phyloP scores from a whole-genome alignment of 2,113 vertebrate genomes.

The Atractosteus spatula region DNA sequence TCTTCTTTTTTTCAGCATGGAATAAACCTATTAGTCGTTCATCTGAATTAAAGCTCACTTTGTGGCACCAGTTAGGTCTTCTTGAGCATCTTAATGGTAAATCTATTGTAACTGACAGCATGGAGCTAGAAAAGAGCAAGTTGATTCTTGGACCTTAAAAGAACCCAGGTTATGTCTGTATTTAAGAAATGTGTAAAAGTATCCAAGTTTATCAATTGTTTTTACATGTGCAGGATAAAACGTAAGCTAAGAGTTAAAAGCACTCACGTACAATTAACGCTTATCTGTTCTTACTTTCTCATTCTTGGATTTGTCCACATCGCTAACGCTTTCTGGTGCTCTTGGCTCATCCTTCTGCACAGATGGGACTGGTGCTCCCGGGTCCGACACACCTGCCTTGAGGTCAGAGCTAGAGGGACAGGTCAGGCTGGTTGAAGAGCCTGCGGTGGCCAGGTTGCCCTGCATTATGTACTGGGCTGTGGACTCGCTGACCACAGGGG shows the following conservation, averaged over 20 bases:
- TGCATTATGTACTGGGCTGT: slow-evolving; percentile 58
- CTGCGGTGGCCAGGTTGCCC: slow-evolving; percentile 52
- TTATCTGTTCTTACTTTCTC: slow-evolving; percentile 61
- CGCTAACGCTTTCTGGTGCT: slow-evolving; percentile 8
- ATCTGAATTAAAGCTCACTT: too few relatives aligned
- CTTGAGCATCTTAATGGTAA: too few relatives aligned
- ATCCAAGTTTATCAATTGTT: too few relatives aligned
- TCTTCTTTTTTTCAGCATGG: too few relatives aligned
- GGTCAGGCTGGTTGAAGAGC: slow-evolving; percentile 40
- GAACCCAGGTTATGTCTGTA: too few relatives aligned
- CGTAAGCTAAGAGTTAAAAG: neutral
- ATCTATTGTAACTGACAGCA: too few relatives aligned
- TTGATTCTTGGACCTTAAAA: too few relatives aligned
- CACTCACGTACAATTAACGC: neutral
- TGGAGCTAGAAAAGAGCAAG: too few relatives aligned
- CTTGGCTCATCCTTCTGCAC: slow-evolving; percentile 39
- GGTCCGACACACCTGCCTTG: slow-evolving; percentile 51
- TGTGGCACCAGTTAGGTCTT: too few relatives aligned
- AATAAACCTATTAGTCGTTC: too few relatives aligned
- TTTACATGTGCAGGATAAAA: too few relatives aligned
- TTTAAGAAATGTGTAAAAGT: too few relatives aligned
- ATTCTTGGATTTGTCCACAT: slow-evolving; percentile 60
- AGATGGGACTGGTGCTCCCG: slow-evolving; percentile 27
- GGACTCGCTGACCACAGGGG: slow-evolving; percentile 55
- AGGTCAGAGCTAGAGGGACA: slow-evolving; percentile 40